Conservation (phyloP, 2,888 invertebrate genomes). For the Corythucha ciliata region DNA sequence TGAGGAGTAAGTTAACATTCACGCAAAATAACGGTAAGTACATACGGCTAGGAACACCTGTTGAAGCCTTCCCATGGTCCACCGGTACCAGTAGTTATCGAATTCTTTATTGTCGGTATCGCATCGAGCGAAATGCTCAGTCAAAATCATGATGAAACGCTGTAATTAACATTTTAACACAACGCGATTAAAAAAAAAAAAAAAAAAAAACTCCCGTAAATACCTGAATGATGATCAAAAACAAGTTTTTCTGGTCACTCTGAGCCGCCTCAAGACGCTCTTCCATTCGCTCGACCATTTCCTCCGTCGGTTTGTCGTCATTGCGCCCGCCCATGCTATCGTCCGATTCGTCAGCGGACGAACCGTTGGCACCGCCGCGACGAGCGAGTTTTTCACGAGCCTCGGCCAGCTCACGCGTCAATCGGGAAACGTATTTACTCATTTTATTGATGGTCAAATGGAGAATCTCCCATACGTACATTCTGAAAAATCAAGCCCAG, state of each 20-base stretch:
- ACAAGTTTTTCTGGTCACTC: slow-evolving; percentile 92
- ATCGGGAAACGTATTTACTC: slow-evolving; percentile 75
- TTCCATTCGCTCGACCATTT: slow-evolving; percentile 91
- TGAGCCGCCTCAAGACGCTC: slow-evolving; percentile 88
- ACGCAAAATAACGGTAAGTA: slow-evolving; percentile 29
- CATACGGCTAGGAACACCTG: slow-evolving; percentile 88
- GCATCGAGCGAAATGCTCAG: slow-evolving; percentile 86
- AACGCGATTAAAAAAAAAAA: not conserved
- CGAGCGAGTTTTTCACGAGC: slow-evolving; percentile 78
- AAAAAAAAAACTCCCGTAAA: slow-evolving; percentile 1
- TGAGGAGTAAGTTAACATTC: not conserved
- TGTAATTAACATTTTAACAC: slow-evolving; percentile 42
- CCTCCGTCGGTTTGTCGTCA: slow-evolving; percentile 58
- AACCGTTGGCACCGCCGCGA: slow-evolving; percentile 72
- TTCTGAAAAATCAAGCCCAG: slow-evolving; percentile 45
- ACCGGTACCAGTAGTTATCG: slow-evolving; percentile 91
- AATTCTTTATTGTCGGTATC: slow-evolving; percentile 90
- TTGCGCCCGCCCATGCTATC: slow-evolving; percentile 42
- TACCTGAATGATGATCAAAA: slow-evolving; percentile 90
- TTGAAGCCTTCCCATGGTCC: slow-evolving; percentile 87
- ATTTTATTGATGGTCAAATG: slow-evolving; percentile 93
- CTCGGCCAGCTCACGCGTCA: slow-evolving; percentile 64
- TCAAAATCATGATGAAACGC: slow-evolving; percentile 94
- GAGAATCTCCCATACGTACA: slow-evolving; percentile 93
- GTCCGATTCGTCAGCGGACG: slow-evolving; percentile 55